Conservation (phyloP, 2,797 vertebrate species). For the Choloepus didactylus region DNA sequence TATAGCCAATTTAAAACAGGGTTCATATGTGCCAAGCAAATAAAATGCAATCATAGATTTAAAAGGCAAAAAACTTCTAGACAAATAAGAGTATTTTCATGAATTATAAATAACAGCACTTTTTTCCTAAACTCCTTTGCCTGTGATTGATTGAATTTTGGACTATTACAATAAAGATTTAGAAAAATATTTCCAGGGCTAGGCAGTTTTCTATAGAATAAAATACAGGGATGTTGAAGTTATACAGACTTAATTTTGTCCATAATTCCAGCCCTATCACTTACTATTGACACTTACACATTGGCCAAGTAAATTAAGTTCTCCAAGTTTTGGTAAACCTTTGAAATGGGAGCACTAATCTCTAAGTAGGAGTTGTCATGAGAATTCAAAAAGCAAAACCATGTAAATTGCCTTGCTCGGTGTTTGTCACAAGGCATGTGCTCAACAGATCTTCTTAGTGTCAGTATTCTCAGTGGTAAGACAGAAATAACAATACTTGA, state of each 20-base stretch:
- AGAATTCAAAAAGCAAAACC: constrained; percentile 54
- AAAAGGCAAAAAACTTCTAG: constrained; percentile 1
- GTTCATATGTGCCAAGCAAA: constrained; percentile 8
- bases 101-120: not conserved
- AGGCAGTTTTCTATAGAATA: constrained; percentile 12
- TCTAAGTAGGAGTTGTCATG: not conserved
- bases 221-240: constrained; percentile 2
- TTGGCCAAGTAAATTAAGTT: not conserved
- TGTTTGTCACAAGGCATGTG: not conserved
- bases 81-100: constrained; percentile 59
- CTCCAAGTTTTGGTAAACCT: not conserved
- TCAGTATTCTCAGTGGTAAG: not conserved
- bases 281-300: not conserved
- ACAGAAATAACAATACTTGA: not conserved
- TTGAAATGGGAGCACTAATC: not conserved
- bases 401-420: not conserved
- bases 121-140: not conserved
- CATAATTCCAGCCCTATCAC: not conserved
- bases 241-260: constrained; percentile 43
- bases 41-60: not conserved
- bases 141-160: constrained; percentile 18
- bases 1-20: constrained; percentile 49
- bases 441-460: not conserved
- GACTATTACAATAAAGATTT: not conserved
- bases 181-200: not conserved